phyloP scores from a whole-genome alignment of 2,888 invertebrate genomes.

The Amaurobius ferox region DNA sequence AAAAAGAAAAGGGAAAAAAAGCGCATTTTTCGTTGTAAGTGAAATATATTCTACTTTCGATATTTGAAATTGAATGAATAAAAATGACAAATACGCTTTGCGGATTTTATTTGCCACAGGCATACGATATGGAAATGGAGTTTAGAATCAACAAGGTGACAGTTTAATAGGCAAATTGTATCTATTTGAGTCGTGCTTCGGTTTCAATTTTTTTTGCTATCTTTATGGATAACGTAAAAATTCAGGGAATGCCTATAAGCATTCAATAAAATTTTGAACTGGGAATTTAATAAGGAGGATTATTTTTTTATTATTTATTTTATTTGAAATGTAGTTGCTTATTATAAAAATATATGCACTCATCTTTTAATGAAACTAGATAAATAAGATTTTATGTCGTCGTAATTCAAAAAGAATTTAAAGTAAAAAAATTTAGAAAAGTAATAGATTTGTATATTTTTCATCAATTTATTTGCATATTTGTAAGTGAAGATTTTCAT shows the following conservation, averaged over 20 bases:
- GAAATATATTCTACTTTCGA: slow-evolving; percentile 16
- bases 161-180: slow-evolving; percentile 8
- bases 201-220: background rate
- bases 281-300: no score
- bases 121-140: slow-evolving; percentile 10
- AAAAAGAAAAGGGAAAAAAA: background rate
- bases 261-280: background rate
- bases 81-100: slow-evolving; percentile 16
- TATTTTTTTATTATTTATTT: no score
- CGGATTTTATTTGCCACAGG: slow-evolving; percentile 18
- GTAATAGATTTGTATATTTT: no score
- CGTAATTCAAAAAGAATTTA: no score
- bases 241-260: background rate
- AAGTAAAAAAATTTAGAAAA: no score
- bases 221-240: background rate
- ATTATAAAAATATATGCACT: no score
- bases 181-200: background rate
- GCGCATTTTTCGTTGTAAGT: background rate
- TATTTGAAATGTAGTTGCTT: no score
- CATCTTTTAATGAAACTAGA: no score
- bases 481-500: no score
- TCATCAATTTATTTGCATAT: no score
- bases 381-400: no score
- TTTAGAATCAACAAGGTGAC: slow-evolving; percentile 12
- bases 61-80: slow-evolving; percentile 14